Conservation (phyloP, 1,140 invertebrate species). For the Drosophila sp. region DNA sequence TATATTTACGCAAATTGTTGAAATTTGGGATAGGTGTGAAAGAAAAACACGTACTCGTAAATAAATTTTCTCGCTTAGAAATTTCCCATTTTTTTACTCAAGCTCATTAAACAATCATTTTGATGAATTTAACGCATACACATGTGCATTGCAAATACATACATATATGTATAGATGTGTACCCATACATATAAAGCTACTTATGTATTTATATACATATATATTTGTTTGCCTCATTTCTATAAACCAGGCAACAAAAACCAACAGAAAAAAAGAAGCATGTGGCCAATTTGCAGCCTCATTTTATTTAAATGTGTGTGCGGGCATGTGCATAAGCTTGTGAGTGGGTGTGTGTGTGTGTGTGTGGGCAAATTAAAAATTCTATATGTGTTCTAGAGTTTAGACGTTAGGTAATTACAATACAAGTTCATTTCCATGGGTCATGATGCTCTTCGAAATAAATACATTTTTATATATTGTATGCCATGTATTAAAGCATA, state of each 20-base stretch:
- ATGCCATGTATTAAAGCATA: constrained; percentile 28
- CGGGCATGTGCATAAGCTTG: constrained; percentile 2
- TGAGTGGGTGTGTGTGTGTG: constrained; percentile 16
- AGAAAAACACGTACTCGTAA: constrained; percentile 54
- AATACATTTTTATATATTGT: not conserved
- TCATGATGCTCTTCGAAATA: constrained; percentile 16
- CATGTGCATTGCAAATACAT: not conserved
- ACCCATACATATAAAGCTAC: not conserved
- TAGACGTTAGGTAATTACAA: constrained; percentile 73
- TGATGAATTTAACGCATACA: constrained; percentile 59
- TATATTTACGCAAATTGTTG: constrained; percentile 62
- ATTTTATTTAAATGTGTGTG: constrained; percentile 53
- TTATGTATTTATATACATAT: not conserved
- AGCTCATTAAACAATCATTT: constrained; percentile 80
- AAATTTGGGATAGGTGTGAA: constrained; percentile 65
- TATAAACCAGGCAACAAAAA: constrained; percentile 9
- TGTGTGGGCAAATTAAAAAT: constrained; percentile 61
- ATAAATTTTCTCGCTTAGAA: constrained; percentile 41
- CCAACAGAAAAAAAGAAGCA: constrained; percentile 10
- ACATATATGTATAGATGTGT: not conserved
- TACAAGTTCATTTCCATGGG: constrained; percentile 71
- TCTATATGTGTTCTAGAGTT: constrained; percentile 45
- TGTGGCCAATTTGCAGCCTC: constrained; percentile 63
- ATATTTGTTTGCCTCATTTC: constrained; percentile 8
- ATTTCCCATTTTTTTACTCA: constrained; percentile 22